Evolutionary conservation across 1,140 invertebrate species (phyloP), one percentile per base, ranked within the genome.

Genomic region (Portunus trituberculatus): DNA sequence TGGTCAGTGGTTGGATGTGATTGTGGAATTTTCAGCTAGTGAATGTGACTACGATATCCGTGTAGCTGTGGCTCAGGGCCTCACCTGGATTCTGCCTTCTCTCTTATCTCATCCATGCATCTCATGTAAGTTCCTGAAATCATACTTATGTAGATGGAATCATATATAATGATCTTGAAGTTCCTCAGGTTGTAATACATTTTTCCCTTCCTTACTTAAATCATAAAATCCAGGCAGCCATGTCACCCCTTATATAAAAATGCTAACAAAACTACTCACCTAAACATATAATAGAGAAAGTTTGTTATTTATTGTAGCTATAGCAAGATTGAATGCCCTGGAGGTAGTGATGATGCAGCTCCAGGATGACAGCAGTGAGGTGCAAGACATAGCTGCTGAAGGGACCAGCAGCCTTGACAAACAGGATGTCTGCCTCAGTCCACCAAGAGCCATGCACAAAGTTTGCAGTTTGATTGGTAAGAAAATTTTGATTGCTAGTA

Each of bases 381-480:
- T 95, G 32, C 92, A 94, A 14, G 87, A 96, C 86, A 83, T n/a
- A n/a, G 88, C 94, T 12, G 93, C 97, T 31, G 91, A 96, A 25
- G 95, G 67, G 16, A 46, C 89, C 86, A 93, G 82, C 45, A 97
- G 31, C 96, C 25, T 48, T 20, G 31, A n/a, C 32, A 88, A 31
- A 32, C 59, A 46, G 83, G 92, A 48, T 28, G 28, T 90, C 31
- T 16, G 16, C 83, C 92, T 76, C 94, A 93, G 45, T 82, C 91
- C 87, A 67, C 91, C 94, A 48, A 95, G 94, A 45, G 89, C 92
- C 31, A 32, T 93, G 84, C n/a, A 76, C 6, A 39, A 92, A 82
- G 45, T 95, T 8, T 95, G 91, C 84, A 48, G 76, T 46, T 14
- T 95, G 32, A 88, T 95, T 76, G 91, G 94, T 95, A 45, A 95